phyloP scores from a whole-genome alignment of 2,888 invertebrate species.

The Heteropelma amictum region DNA sequence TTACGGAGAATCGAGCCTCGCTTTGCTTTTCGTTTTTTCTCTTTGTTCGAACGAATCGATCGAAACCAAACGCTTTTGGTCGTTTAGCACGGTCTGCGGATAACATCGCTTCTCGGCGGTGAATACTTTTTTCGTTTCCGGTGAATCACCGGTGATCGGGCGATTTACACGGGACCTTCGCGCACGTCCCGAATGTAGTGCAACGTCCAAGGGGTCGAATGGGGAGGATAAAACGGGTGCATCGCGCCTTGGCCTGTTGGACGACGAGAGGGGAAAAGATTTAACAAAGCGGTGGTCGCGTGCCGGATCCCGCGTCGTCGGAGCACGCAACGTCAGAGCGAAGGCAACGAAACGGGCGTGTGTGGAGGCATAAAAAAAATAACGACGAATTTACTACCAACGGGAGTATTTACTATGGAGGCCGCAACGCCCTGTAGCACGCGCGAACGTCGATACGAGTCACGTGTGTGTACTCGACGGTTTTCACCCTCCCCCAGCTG shows the following conservation, averaged over 20 bases:
- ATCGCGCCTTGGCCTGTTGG: not conserved
- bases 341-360: not conserved
- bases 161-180: not conserved
- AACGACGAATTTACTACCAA: not conserved
- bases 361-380: not conserved
- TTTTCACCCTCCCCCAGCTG: too few relatives aligned
- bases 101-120: too few relatives aligned
- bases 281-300: conserved; percentile 44
- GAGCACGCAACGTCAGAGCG: conserved; percentile 11
- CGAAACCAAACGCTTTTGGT: too few relatives aligned
- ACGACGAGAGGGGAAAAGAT: conserved; percentile 21
- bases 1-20: too few relatives aligned
- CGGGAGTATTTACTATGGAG: not conserved
- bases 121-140: too few relatives aligned
- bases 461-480: too few relatives aligned
- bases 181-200: not conserved
- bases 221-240: not conserved
- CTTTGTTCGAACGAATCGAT: too few relatives aligned
- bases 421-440: too few relatives aligned
- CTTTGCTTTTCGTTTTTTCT: too few relatives aligned
- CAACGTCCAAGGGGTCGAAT: not conserved
- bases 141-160: not conserved
- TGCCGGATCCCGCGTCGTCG: conserved; percentile 30
- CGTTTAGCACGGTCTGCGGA: too few relatives aligned
- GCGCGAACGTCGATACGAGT: too few relatives aligned